Evolutionary conservation across 1,140 invertebrate species (phyloP).

Genomic region (Anadara kagoshimensis): DNA sequence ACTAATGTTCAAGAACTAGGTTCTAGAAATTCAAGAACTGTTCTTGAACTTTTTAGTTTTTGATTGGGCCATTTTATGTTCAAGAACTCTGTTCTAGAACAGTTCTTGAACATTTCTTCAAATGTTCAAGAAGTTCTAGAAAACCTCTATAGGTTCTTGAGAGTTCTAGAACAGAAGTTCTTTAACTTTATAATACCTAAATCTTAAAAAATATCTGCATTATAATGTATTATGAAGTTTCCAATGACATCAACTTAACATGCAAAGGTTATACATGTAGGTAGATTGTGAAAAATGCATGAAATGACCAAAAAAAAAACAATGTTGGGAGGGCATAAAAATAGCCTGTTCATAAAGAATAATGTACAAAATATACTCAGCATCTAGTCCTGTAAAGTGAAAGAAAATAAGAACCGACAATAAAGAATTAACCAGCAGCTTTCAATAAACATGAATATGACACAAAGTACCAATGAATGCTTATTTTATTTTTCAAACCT

Average conservation of each 20-base stretch:
- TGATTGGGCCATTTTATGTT: constrained; percentile 10
- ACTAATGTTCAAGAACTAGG: constrained; percentile 5
- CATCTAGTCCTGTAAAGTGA: constrained; percentile 5
- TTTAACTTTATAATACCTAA: background rate
- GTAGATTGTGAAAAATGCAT: constrained; percentile 11
- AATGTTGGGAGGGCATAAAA: constrained; percentile 9
- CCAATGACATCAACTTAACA: constrained; percentile 10
- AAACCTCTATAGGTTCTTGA: background rate
- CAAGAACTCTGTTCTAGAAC: constrained; percentile 2
- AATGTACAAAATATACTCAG: constrained; percentile 8
- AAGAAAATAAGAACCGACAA: constrained; percentile 5
- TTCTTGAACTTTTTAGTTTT: background rate
- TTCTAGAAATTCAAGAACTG: constrained; percentile 11
- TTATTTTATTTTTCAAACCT: too few species aligned
- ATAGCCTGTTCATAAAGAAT: constrained; percentile 3
- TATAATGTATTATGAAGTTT: constrained; percentile 8
- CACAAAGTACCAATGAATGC: too few species aligned
- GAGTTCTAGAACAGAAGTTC: background rate
- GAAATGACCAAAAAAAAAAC: background rate
- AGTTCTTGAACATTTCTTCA: constrained; percentile 16
- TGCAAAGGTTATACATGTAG: constrained; percentile 6
- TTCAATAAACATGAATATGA: constrained; percentile 9
- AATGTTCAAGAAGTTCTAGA: constrained; percentile 8
- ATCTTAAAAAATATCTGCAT: constrained; percentile 5
- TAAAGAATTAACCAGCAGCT: constrained; percentile 13